Percentiles rank a stretch among this genome's conserved stretches.
Conservation (phyloP, 2,888 invertebrate species). For the Chromoteleia sp. region DNA sequence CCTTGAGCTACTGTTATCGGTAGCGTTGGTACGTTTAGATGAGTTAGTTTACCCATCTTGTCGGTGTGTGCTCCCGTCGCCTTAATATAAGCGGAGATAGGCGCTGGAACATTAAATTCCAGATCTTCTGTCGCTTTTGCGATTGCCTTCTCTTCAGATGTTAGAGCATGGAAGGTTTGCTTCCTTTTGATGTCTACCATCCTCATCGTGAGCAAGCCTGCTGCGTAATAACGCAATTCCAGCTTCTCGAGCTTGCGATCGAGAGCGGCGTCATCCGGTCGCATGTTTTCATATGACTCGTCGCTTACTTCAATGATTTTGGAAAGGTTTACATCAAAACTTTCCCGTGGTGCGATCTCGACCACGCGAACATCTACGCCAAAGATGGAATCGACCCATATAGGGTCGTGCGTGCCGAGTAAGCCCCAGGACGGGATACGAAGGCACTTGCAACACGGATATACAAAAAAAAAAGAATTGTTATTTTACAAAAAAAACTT, state of each 20-base stretch:
- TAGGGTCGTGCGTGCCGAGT: too few species aligned
- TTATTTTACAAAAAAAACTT: too few species aligned
- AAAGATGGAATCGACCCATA: slow-evolving; percentile 14
- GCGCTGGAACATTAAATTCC: neutral
- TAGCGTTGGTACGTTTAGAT: neutral
- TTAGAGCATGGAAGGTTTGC: neutral
- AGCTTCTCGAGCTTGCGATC: slow-evolving; percentile 19
- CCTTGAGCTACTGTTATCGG: neutral
- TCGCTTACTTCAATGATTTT: slow-evolving; percentile 5
- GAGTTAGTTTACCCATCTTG: slow-evolving; percentile 9
- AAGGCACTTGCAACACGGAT: too few species aligned
- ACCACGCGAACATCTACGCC: slow-evolving; percentile 1
- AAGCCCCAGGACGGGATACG: too few species aligned
- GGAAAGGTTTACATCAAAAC: slow-evolving; percentile 4
- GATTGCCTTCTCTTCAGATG: slow-evolving; percentile 12
- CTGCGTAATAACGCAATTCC: slow-evolving; percentile 10
- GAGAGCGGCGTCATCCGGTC: neutral
- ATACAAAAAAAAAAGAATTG: too few species aligned
- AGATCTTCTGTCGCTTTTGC: slow-evolving; percentile 1
- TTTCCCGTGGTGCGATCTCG: slow-evolving; percentile 8
- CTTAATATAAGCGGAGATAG: neutral
- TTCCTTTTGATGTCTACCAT: slow-evolving; percentile 23
- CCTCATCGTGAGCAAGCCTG: neutral
- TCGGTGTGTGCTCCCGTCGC: neutral
- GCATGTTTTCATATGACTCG: slow-evolving; percentile 22